These are phyloP conservation scores for Irena cyanogastra DNA, from an alignment of 2,113 vertebrate species.

Conservation along the genomic window DNA sequence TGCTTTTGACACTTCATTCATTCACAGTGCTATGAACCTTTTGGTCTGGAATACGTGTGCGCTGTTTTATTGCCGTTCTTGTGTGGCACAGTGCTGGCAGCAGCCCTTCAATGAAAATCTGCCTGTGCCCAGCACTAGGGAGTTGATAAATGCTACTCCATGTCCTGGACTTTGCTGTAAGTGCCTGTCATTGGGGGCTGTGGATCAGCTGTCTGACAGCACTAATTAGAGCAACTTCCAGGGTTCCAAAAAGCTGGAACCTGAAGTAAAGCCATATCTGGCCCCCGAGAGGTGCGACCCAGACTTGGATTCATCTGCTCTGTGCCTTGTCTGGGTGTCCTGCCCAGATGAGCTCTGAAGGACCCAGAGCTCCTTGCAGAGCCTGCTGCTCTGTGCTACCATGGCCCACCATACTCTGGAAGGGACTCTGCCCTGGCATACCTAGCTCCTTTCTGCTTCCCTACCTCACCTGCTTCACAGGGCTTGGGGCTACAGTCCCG, in stretches of 20 bases:
- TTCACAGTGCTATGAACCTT: not conserved
- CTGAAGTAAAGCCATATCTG: not conserved
- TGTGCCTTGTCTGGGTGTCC: not conserved
- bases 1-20: not conserved
- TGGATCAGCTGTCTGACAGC: not conserved
- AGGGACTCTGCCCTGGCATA: not conserved
- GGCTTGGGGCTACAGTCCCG: not conserved
- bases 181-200: not conserved
- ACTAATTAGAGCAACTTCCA: not conserved
- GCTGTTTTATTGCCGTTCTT: not conserved
- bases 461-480: rapidly evolving
- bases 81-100: not conserved
- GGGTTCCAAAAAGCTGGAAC: not conserved
- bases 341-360: not conserved
- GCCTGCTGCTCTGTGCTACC: not conserved
- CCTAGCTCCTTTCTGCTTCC: not conserved
- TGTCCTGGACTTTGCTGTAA: not conserved
- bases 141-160: not conserved
- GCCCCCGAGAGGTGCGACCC: not conserved
- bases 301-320: rapidly evolving
- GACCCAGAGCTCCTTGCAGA: not conserved
- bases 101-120: not conserved
- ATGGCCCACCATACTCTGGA: not conserved
- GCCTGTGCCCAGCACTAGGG: not conserved
- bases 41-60: not conserved